phyloP scores from a whole-genome alignment of 2,113 vertebrate species.

The Peromyscus leucopus region DNA sequence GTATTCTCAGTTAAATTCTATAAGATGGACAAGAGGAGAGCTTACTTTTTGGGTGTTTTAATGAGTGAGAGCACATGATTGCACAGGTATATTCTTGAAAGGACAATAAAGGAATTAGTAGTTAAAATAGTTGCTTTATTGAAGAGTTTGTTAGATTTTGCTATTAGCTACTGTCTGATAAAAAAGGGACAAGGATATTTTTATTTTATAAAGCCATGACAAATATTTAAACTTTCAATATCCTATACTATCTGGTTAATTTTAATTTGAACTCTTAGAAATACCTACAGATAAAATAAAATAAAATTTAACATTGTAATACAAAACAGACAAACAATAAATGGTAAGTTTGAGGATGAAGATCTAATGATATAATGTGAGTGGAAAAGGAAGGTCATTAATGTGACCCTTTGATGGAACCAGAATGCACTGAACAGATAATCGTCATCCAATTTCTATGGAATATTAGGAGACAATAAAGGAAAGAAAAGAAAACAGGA shows the following conservation, averaged over 20 bases:
- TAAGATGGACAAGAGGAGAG: neutral
- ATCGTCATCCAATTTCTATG: neutral
- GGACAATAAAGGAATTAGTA: neutral
- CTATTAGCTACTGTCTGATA: neutral
- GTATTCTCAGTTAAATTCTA: neutral
- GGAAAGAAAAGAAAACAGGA: neutral
- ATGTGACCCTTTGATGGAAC: neutral
- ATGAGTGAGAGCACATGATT: neutral
- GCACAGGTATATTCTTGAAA: neutral
- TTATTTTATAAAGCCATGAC: neutral
- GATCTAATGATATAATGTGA: fast-evolving
- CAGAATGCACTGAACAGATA: neutral
- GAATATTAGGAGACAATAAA: neutral
- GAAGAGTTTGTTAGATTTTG: neutral
- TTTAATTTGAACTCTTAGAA: neutral
- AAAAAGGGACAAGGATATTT: neutral
- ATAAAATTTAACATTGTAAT: neutral
- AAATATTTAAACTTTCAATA: neutral
- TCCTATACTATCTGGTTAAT: neutral
- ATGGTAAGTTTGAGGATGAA: neutral
- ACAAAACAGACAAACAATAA: neutral
- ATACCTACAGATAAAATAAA: neutral
- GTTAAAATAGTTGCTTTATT: neutral
- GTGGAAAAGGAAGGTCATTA: neutral
- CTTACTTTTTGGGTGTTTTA: neutral